Percentiles rank a stretch among this genome's conserved stretches.
Evolutionary conservation across 1,140 invertebrate species (phyloP).

Genomic region (Nebria ingens): DNA sequence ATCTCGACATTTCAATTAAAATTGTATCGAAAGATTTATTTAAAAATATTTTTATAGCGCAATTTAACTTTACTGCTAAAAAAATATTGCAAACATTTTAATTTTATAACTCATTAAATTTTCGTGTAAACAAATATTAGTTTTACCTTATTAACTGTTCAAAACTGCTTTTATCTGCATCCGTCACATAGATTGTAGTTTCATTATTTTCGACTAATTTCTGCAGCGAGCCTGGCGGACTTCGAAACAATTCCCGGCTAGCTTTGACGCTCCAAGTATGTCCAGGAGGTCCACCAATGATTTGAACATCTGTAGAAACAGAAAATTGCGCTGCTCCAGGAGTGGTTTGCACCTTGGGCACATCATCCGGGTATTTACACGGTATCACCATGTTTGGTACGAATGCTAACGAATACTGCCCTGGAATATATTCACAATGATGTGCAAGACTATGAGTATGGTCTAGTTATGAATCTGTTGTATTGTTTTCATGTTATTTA

Average conservation of each 20-base stretch:
- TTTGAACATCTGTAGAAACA: background rate
- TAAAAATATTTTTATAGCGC: too few relatives aligned
- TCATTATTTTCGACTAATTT: background rate
- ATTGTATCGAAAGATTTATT: too few relatives aligned
- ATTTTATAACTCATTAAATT: too few relatives aligned
- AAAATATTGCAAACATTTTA: too few relatives aligned
- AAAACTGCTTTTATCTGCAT: background rate
- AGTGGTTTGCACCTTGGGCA: background rate
- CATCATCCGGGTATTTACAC: background rate
- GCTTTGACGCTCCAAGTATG: background rate
- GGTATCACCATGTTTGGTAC: conserved; percentile 1
- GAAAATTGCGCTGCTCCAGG: background rate
- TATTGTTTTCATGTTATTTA: too few relatives aligned
- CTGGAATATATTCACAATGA: too few relatives aligned
- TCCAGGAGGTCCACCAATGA: background rate
- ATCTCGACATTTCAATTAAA: too few relatives aligned
- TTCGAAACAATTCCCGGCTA: background rate
- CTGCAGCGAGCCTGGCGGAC: background rate
- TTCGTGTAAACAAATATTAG: too few relatives aligned
- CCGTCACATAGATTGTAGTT: background rate
- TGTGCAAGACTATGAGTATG: too few relatives aligned
- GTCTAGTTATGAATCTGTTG: too few relatives aligned
- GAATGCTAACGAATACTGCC: too few relatives aligned
- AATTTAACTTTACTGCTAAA: too few relatives aligned
- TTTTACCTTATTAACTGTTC: background rate